Evolutionary conservation across 30 jellyfish, hydroid and myxozoan species (phyloP), one percentile per base, ranked within the genome.

Genomic region (Hydractinia symbiolongicarpus): DNA sequence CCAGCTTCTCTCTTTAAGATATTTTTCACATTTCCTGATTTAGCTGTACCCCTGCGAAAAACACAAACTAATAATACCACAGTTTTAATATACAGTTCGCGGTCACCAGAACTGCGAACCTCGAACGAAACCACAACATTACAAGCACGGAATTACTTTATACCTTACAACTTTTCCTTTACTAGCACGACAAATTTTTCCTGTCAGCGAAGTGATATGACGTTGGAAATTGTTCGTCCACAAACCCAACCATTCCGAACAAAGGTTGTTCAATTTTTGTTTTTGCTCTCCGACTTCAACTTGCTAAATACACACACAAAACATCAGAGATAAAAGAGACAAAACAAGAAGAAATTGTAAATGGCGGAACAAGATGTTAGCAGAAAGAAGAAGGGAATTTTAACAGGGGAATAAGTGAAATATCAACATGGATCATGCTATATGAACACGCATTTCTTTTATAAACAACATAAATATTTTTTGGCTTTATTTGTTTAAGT

Each of bases 81-180:
- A 30, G 44, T 2, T 30, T 30, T 30, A 30, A 30, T 30, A 30
- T 2, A 30, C 44, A 2, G 2, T 30, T 30, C 44, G 44, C 44
- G 44, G 44, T 30, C 44, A 2, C 44, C 44, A 30, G 44, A 30
- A 30, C 44, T 30, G 77, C 8, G 56, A 53, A 9, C 14, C 8
- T 19, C 21, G 15, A 14, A 50, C 8, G 30, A 53, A 10, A 49
- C n/a, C n/a, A n/a, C n/a, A n/a, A n/a, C n/a, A n/a, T n/a, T n/a
- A n/a, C n/a, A n/a, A n/a, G n/a, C n/a, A n/a, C n/a, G n/a, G n/a
- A n/a, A n/a, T n/a, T n/a, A 60, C 17, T 40, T 13, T 5, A 70
- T 78, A 86, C 95, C 95, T 79, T 53, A 86, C 95, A 8, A 86
- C 95, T 49, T 86, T 86, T 40, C 95, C 95, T 54, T 79, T 86